Conservation (phyloP, 2,888 invertebrate genomes). For the Orthosia gothica region DNA sequence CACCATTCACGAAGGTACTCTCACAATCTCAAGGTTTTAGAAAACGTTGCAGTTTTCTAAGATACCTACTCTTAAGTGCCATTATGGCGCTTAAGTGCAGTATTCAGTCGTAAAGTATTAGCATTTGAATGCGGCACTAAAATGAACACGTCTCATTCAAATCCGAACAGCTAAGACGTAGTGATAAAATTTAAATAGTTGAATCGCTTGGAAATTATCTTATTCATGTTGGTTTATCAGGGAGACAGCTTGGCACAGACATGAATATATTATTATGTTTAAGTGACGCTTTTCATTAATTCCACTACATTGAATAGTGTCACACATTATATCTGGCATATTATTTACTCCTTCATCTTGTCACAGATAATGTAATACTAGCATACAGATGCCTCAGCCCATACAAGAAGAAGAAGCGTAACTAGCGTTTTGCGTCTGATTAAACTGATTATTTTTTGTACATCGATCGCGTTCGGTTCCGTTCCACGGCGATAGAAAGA, state of each 20-base stretch:
- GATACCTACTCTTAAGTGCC: slow-evolving; percentile 39
- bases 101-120: slow-evolving; percentile 45
- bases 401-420: too few relatives aligned
- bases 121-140: slow-evolving; percentile 50
- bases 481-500: too few relatives aligned
- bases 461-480: too few relatives aligned
- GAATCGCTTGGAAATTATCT: slow-evolving; percentile 26
- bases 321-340: slow-evolving; percentile 33
- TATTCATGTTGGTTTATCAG: slow-evolving; percentile 18
- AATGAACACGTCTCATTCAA: slow-evolving; percentile 40
- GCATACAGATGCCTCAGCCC: too few relatives aligned
- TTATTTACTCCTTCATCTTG: slow-evolving; percentile 29
- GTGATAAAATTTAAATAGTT: slow-evolving; percentile 37
- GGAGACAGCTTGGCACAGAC: slow-evolving; percentile 43
- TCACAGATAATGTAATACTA: too few relatives aligned
- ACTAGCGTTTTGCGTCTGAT: too few relatives aligned
- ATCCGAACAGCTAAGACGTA: slow-evolving; percentile 23
- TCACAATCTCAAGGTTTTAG: slow-evolving; percentile 38
- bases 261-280: slow-evolving; percentile 56
- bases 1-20: slow-evolving; percentile 24
- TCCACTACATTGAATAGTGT: slow-evolving; percentile 43
- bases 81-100: slow-evolving; percentile 41
- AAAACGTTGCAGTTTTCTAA: slow-evolving; percentile 59
- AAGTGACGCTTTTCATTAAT: slow-evolving; percentile 51
- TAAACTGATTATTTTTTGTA: too few relatives aligned